phyloP scores from a whole-genome alignment of 2,888 invertebrate species.

The Oxytorus armatus region DNA sequence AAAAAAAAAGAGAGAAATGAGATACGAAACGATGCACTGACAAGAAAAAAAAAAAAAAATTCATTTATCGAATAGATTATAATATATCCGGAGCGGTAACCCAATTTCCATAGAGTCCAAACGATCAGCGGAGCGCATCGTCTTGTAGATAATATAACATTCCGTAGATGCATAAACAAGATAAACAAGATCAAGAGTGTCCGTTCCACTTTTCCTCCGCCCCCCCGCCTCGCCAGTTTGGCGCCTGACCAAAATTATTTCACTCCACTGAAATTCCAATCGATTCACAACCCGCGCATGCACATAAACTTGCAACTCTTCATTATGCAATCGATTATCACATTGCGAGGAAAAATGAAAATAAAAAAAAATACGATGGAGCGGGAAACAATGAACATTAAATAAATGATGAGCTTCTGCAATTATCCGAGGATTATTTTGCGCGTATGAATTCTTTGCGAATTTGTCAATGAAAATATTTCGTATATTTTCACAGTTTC shows the following conservation, averaged over 20 bases:
- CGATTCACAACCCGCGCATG: slow-evolving; percentile 5
- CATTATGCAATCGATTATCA: slow-evolving; percentile 30
- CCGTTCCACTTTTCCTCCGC: neutral
- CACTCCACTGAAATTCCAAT: slow-evolving; percentile 54
- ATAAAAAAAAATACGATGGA: too few species aligned
- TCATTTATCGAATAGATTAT: slow-evolving; percentile 60
- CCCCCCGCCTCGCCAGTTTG: neutral
- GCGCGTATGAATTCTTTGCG: too few species aligned
- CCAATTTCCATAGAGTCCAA: slow-evolving; percentile 59
- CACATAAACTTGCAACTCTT: slow-evolving; percentile 25
- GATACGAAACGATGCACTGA: slow-evolving; percentile 52
- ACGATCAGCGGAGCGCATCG: slow-evolving; percentile 21
- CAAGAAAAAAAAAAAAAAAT: slow-evolving; percentile 53
- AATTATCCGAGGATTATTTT: too few species aligned
- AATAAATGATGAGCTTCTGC: too few species aligned
- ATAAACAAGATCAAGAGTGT: slow-evolving; percentile 25
- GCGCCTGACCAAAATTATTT: slow-evolving; percentile 42
- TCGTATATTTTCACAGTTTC: too few species aligned
- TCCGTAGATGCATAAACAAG: slow-evolving; percentile 45
- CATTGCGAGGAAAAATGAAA: too few species aligned
- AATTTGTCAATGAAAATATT: too few species aligned
- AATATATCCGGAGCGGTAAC: slow-evolving; percentile 53
- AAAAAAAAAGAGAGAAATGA: slow-evolving; percentile 28
- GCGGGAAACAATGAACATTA: too few species aligned
- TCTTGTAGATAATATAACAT: slow-evolving; percentile 54